phyloP scores from a whole-genome alignment of 92 coral and sea anemone species.

The Epizoanthus stellaris region DNA sequence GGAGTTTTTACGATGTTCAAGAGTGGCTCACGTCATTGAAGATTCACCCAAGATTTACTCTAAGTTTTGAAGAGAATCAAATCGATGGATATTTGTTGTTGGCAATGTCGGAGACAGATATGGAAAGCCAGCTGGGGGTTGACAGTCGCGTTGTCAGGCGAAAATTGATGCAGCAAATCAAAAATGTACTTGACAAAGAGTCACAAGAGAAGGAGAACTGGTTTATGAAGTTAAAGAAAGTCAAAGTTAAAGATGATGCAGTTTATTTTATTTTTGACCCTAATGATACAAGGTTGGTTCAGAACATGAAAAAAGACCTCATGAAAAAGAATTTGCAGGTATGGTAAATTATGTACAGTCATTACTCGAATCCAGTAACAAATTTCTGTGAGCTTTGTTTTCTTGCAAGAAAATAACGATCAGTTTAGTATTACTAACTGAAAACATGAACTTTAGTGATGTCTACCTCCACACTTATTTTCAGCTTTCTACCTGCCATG shows the following conservation, averaged over 20 bases:
- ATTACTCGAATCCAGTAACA: too few relatives aligned
- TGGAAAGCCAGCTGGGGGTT: conserved; percentile 78
- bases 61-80: conserved; percentile 92
- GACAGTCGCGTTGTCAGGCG: conserved; percentile 86
- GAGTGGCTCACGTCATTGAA: conserved; percentile 84
- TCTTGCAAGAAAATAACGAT: too few relatives aligned
- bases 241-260: conserved; percentile 71
- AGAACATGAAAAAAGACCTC: conserved; percentile 68
- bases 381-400: too few relatives aligned
- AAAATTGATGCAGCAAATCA: conserved; percentile 77
- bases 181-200: conserved; percentile 75
- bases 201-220: conserved; percentile 68
- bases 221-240: conserved; percentile 69
- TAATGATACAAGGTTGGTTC: conserved; percentile 69
- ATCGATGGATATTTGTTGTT: conserved; percentile 86
- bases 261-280: conserved; percentile 92
- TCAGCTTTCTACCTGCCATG: too few relatives aligned
- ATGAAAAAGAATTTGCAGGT: conserved; percentile 76
- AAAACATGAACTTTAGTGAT: too few relatives aligned
- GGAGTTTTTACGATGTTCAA: conserved; percentile 87
- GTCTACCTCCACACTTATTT: too few relatives aligned
- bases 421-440: too few relatives aligned
- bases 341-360: conserved; percentile 12
- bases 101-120: conserved; percentile 68
- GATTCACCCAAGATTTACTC: conserved; percentile 84